phyloP scores from a whole-genome alignment of 1,140 invertebrate species.

The Prorops nasuta region DNA sequence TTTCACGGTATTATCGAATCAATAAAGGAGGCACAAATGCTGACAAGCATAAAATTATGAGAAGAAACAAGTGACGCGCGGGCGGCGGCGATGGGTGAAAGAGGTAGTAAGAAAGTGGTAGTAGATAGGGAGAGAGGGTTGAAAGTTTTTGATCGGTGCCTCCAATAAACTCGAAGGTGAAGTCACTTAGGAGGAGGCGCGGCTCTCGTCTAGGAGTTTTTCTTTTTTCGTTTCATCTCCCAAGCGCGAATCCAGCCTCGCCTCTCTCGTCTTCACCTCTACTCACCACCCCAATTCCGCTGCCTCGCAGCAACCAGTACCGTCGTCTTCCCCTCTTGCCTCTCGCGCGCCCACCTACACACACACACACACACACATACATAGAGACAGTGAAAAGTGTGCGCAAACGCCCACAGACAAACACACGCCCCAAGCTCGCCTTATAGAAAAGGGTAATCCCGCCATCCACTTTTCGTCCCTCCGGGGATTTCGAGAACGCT shows the following conservation, averaged over 20 bases:
- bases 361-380: too few species aligned
- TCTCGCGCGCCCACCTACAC: not conserved
- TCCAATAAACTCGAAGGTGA: constrained; percentile 30
- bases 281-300: not conserved
- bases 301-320: not conserved
- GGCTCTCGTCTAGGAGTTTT: constrained; percentile 24
- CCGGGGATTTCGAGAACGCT: constrained; percentile 45
- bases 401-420: too few species aligned
- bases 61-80: too few species aligned
- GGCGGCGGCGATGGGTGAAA: not conserved
- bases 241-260: constrained; percentile 23
- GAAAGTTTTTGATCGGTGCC: constrained; percentile 17
- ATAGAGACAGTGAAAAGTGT: too few species aligned
- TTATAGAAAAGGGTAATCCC: constrained; percentile 50
- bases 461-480: constrained; percentile 48
- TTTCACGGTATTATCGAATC: too few species aligned
- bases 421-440: too few species aligned
- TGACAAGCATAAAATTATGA: too few species aligned
- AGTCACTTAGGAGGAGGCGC: constrained; percentile 43
- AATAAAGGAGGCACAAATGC: too few species aligned
- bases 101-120: constrained; percentile 1
- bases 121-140: constrained; percentile 7
- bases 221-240: constrained; percentile 16
- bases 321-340: not conserved
- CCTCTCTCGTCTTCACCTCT: too few species aligned